phyloP scores from a whole-genome alignment of 2,797 vertebrate species.

The Pipistrellus pygmaeus region DNA sequence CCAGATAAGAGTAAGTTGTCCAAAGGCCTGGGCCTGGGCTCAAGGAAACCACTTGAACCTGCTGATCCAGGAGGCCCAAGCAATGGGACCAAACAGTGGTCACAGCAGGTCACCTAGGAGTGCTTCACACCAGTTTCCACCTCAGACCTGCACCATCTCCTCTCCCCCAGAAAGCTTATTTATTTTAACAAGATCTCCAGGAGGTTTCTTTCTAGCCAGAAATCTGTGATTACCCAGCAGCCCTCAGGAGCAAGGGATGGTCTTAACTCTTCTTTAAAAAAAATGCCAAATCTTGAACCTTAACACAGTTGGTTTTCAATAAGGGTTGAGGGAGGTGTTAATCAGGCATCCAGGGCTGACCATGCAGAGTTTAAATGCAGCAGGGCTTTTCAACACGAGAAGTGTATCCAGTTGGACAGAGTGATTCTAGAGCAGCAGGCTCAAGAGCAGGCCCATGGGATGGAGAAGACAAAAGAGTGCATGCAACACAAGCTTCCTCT shows the following conservation, averaged over 20 bases:
- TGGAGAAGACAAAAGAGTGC: neutral
- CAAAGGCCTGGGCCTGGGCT: neutral
- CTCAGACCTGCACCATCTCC: neutral
- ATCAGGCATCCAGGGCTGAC: neutral
- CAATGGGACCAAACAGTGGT: neutral
- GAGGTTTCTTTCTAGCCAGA: neutral
- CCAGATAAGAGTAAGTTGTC: no score
- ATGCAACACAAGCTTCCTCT: neutral
- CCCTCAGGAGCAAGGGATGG: neutral
- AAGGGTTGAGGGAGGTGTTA: neutral
- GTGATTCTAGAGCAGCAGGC: neutral
- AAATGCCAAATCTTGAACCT: neutral
- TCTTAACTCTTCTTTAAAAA: conserved; percentile 6
- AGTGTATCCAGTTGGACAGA: neutral
- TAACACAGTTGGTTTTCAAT: neutral
- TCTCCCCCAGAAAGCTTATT: neutral
- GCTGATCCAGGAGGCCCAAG: neutral
- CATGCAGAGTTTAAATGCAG: neutral
- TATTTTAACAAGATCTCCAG: neutral
- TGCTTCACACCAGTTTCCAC: neutral
- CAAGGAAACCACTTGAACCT: neutral
- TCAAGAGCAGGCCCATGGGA: neutral
- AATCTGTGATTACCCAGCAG: neutral
- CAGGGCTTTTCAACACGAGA: neutral
- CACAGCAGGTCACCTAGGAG: rapidly evolving